phyloP scores from a whole-genome alignment of 2,797 vertebrate species.

The Anolis apletophallus region DNA sequence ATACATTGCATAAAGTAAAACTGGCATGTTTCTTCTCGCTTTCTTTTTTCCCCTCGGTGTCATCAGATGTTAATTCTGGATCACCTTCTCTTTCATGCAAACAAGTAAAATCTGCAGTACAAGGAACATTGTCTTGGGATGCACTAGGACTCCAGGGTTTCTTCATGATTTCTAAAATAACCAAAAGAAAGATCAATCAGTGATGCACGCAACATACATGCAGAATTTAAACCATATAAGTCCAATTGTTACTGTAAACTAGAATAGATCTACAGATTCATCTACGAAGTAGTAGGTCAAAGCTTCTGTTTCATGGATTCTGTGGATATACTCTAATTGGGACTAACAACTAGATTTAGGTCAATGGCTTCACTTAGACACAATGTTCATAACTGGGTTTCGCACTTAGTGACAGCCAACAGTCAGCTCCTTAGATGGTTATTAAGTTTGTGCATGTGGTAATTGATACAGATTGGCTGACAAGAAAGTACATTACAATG shows the following conservation, averaged over 20 bases:
- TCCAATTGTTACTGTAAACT: too few species aligned
- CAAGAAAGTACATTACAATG: background rate
- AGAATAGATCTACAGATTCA: too few species aligned
- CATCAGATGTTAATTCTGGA: slow-evolving; percentile 67
- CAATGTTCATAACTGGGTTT: background rate
- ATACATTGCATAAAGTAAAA: slow-evolving; percentile 80
- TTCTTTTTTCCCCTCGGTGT: slow-evolving; percentile 74
- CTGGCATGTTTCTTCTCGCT: slow-evolving; percentile 77
- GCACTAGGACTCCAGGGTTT: slow-evolving; percentile 57
- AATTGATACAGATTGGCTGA: background rate
- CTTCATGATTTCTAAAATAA: slow-evolving; percentile 63
- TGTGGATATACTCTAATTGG: too few species aligned
- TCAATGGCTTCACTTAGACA: too few species aligned
- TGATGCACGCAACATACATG: background rate
- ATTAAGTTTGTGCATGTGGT: background rate
- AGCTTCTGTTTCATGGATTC: too few species aligned
- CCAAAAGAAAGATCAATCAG: slow-evolving; percentile 12
- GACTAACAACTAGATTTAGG: too few species aligned
- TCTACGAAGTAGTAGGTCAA: too few species aligned
- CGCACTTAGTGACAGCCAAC: background rate
- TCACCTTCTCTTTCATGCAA: slow-evolving; percentile 67
- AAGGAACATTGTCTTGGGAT: slow-evolving; percentile 48
- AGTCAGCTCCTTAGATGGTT: background rate
- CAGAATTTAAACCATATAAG: background rate
- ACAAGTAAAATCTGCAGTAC: slow-evolving; percentile 68